Base-by-base conservation (phyloP, 2,113 vertebrate species). In the Scartelaos histophorus region DNA sequence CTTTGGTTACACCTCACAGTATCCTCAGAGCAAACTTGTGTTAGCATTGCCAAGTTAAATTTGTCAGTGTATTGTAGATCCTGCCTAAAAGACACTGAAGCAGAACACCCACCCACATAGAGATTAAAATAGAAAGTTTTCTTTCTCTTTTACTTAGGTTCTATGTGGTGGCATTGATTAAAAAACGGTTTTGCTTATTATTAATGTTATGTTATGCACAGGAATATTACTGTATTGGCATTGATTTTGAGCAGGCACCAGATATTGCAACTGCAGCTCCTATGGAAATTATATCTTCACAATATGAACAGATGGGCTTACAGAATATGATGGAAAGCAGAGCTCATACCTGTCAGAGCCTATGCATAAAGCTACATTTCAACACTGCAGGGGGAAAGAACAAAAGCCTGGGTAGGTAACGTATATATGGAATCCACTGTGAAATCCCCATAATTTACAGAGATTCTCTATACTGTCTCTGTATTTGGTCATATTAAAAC, bases 251-350 rank as follows among this genome's bases (percentile, higher is more conserved):
- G 22, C 54, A 22, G 22, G 3, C 11, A 9, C 7, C 15, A 22
- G 0, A 21, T 19, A n/a, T 21, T 54, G 53, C n/a, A 56, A 56
- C n/a, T 22, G 10, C n/a, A 57, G 21, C 54, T 57, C 21, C 54
- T 57, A 24, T 13, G 3, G 54, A 24, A 57, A 24, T 21, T 57
- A 9, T 43, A 43, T 43, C 7, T 54, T 34, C 24, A 47, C 46
- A 80, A 72, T 75, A 38, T 80, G n/a, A 66, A 75, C 78, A 86
- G 82, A 82, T 85, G 78, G 78, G 76, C 35, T 67, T 57, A 47
- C n/a, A 54, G 19, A 7, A 54, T 74, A 76, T 75, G 56, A 82
- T 80, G 78, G 81, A 66, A 49, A 84, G 77, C 35, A 35, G 58
- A 17, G 25, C 56, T 61, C 22, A 34, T 62, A 75, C 75, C 71